Conservation (phyloP, 2,113 vertebrate genomes). For the Vicugna pacos region DNA sequence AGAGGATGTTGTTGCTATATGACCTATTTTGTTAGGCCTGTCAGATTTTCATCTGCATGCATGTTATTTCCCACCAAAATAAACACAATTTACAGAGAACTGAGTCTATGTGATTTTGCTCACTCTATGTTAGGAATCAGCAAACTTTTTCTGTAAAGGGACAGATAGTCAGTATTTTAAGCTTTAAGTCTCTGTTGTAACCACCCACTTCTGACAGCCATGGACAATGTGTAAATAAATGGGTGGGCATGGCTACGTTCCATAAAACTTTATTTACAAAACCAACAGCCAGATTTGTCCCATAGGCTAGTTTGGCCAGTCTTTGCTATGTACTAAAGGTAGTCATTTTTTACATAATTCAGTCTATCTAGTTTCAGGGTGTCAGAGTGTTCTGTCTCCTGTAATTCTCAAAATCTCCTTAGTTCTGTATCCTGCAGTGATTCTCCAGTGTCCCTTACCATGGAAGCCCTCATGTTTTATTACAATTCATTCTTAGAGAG, state of each 20-base stretch:
- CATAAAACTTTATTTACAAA: conserved; percentile 47
- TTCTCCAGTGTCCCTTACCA: neutral
- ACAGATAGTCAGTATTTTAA: neutral
- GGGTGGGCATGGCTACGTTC: neutral
- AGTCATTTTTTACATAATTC: conserved; percentile 4
- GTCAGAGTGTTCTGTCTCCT: conserved; percentile 5
- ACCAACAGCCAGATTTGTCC: neutral
- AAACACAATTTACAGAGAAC: conserved; percentile 27
- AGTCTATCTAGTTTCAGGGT: neutral
- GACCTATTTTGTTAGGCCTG: neutral
- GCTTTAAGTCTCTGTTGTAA: neutral
- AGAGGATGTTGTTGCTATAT: neutral
- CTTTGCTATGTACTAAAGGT: neutral
- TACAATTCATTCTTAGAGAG: conserved; percentile 19
- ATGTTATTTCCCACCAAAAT: conserved; percentile 36
- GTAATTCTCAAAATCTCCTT: conserved; percentile 20
- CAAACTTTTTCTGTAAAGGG: neutral
- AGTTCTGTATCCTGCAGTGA: neutral
- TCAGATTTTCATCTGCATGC: neutral
- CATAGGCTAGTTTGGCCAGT: neutral
- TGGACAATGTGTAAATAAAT: conserved; percentile 12
- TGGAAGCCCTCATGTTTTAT: neutral
- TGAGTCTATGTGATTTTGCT: neutral
- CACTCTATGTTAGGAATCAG: neutral
- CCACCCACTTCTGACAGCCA: neutral